phyloP scores from a whole-genome alignment of 2,113 vertebrate species.

The Brachypteracias leptosomus region DNA sequence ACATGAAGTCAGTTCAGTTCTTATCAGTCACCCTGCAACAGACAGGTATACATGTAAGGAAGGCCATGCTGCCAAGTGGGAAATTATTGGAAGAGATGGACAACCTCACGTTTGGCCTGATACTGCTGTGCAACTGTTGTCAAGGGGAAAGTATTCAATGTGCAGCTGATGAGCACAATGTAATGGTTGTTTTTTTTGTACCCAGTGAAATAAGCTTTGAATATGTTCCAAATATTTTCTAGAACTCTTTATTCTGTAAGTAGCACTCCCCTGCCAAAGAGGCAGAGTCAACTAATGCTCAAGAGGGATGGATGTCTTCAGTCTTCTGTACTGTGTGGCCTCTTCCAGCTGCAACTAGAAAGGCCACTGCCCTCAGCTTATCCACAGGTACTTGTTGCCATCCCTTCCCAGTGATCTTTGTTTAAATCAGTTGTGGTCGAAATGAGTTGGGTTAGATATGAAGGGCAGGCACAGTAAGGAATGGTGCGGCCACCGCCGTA shows the following conservation, averaged over 20 bases:
- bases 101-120: rapidly evolving
- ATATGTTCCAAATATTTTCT: background rate
- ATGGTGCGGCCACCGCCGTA: rapidly evolving
- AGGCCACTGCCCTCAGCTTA: background rate
- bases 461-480: background rate
- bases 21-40: background rate
- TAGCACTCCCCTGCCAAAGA: background rate
- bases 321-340: background rate
- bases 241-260: background rate
- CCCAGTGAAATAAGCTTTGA: background rate
- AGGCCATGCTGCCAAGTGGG: background rate
- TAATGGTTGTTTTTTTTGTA: background rate
- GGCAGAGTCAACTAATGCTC: background rate
- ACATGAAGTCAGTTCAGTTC: background rate
- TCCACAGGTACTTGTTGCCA: background rate
- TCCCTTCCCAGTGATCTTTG: background rate
- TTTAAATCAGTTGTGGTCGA: background rate
- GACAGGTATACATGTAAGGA: background rate
- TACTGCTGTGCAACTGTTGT: background rate
- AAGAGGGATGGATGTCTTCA: background rate
- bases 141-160: background rate
- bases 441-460: background rate
- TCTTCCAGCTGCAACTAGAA: background rate
- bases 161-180: background rate
- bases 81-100: background rate